Evolutionary conservation across 2,797 vertebrate species (phyloP).

Genomic region (Phaenicophaeus curvirostris): DNA sequence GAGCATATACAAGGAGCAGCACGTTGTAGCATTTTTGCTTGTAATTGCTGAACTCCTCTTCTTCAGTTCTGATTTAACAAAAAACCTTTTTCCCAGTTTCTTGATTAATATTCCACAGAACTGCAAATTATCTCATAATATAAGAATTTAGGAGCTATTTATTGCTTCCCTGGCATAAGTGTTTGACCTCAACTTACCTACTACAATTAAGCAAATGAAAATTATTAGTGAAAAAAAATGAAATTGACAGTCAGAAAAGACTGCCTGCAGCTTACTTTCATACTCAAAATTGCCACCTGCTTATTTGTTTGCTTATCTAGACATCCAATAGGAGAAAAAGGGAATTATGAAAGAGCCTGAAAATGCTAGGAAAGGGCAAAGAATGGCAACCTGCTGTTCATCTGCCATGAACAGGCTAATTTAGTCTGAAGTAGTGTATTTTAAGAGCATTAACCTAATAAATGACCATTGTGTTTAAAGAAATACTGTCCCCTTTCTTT

Average conservation of each 20-base stretch:
- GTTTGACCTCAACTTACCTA: not conserved
- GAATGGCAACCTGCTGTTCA: constrained; percentile 24
- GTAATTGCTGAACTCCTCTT: not conserved
- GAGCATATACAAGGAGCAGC: not conserved
- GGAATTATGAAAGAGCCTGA: not conserved
- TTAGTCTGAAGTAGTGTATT: not conserved
- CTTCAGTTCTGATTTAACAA: not conserved
- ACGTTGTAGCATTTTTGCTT: not conserved
- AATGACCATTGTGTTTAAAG: not conserved
- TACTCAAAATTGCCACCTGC: constrained; percentile 13
- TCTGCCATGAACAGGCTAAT: not conserved
- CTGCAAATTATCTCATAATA: not conserved
- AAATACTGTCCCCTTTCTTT: not conserved
- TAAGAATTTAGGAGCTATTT: not conserved
- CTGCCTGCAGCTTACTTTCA: constrained; percentile 15
- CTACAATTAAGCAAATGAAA: not conserved
- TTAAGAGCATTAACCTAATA: not conserved
- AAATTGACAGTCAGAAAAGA: constrained; percentile 35
- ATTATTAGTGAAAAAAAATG: constrained; percentile 44
- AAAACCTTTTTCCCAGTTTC: not conserved
- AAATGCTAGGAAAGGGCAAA: constrained; percentile 32
- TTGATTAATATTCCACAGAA: not conserved
- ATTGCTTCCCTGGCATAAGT: not conserved
- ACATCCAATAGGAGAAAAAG: not conserved
- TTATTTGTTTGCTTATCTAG: constrained; percentile 54